A percentile compares a stretch with the other conserved stretches of the same genome.
Conservation (phyloP, 2,113 vertebrate species). For the Lophochroa leadbeateri region DNA sequence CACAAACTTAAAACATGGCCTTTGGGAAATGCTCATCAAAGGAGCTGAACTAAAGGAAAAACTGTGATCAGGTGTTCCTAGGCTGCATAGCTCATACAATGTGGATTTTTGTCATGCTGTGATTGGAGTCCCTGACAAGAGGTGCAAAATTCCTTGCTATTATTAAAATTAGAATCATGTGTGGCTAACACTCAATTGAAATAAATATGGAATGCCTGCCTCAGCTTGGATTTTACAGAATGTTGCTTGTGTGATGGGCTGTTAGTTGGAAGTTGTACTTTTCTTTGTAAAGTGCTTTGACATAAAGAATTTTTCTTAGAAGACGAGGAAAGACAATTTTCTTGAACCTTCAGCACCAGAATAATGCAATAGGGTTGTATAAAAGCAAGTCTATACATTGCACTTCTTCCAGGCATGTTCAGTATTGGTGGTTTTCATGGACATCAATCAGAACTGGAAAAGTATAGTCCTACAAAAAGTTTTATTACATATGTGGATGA, state of each 20-base stretch:
- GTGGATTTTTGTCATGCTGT: neutral
- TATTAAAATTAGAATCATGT: neutral
- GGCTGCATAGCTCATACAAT: neutral
- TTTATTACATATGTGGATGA: neutral
- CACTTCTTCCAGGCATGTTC: neutral
- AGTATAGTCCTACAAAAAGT: neutral
- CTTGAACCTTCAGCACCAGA: neutral
- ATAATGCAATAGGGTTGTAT: neutral
- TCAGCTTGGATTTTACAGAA: neutral
- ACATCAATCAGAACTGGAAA: neutral
- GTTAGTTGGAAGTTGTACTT: neutral
- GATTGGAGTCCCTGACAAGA: neutral
- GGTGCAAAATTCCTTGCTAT: neutral
- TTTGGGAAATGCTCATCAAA: slow-evolving; percentile 19
- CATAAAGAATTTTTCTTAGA: neutral
- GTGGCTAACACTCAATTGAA: neutral
- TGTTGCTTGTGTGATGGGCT: neutral
- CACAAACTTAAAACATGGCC: neutral
- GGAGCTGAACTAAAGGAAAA: neutral
- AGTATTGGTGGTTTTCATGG: neutral
- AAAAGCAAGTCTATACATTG: neutral
- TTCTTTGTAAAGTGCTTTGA: neutral
- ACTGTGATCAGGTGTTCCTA: slow-evolving; percentile 19
- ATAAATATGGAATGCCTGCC: neutral
- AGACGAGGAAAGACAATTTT: neutral